Evolutionary conservation across 2,113 vertebrate genomes (phyloP).

Genomic region (Semnopithecus entellus): DNA sequence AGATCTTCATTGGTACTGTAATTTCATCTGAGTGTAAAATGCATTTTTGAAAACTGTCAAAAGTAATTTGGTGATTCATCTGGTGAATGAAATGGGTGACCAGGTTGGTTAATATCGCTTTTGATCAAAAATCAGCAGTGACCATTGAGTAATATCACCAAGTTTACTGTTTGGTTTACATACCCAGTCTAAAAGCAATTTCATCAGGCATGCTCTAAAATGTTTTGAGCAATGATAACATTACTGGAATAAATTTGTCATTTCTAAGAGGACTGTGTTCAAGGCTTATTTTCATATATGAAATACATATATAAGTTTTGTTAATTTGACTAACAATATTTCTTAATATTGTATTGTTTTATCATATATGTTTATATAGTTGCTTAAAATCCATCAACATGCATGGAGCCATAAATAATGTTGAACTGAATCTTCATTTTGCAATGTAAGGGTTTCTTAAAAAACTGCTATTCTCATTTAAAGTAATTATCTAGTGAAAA

Average conservation of each 20-base stretch:
- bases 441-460: neutral
- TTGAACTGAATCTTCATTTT: neutral
- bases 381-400: neutral
- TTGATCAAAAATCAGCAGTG: slow-evolving; percentile 55
- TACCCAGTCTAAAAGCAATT: neutral
- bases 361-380: neutral
- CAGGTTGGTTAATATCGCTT: slow-evolving; percentile 47
- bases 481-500: neutral
- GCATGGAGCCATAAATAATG: neutral
- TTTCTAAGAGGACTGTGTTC: neutral
- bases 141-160: neutral
- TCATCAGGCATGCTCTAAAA: neutral
- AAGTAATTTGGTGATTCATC: slow-evolving; percentile 54
- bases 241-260: neutral
- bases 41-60: slow-evolving; percentile 42
- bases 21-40: slow-evolving; percentile 29
- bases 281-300: neutral
- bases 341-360: slow-evolving; percentile 21
- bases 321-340: neutral
- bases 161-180: neutral
- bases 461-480: neutral
- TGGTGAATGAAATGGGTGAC: slow-evolving; percentile 41
- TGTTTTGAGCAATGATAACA: neutral
- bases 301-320: neutral
- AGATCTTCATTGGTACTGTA: neutral